Conservation (phyloP, 2,797 vertebrate species). For the Siniperca obscura region DNA sequence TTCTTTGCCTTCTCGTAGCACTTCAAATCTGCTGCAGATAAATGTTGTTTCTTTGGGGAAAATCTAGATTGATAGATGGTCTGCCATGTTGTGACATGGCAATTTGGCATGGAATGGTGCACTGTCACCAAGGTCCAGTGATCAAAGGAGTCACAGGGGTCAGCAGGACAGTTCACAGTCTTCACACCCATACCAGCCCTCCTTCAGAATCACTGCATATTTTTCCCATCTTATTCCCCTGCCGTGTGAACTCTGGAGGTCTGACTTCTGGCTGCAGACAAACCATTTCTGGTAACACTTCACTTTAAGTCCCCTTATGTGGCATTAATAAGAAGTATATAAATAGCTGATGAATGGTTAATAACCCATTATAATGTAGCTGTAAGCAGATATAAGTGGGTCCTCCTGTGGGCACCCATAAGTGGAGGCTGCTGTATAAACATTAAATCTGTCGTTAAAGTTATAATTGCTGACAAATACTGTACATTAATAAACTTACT, state of each 20-base stretch:
- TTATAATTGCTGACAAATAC: background rate
- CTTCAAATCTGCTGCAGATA: conserved; percentile 26
- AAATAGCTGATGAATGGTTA: background rate
- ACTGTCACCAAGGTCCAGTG: conserved; percentile 71
- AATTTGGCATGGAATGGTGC: conserved; percentile 68
- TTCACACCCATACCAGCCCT: conserved; percentile 48
- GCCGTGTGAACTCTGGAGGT: conserved; percentile 37
- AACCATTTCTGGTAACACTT: background rate
- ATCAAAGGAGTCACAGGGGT: conserved; percentile 77
- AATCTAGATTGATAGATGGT: conserved; percentile 70
- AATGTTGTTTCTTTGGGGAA: conserved; percentile 32
- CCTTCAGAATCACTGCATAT: conserved; percentile 42
- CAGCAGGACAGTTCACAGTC: conserved; percentile 65
- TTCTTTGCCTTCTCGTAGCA: conserved; percentile 2
- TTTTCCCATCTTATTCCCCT: conserved; percentile 42
- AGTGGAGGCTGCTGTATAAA: background rate
- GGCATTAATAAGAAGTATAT: background rate
- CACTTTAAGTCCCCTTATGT: background rate
- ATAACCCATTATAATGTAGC: background rate
- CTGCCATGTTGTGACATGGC: conserved; percentile 63
- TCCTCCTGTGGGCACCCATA: background rate
- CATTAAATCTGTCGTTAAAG: no score
- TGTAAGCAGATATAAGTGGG: background rate
- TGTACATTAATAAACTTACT: background rate
- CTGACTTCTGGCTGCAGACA: conserved; percentile 18